Evolutionary conservation across 2,797 vertebrate genomes (phyloP), one percentile per base, ranked within the genome.

Genomic region (Acipenser oxyrinchus): DNA sequence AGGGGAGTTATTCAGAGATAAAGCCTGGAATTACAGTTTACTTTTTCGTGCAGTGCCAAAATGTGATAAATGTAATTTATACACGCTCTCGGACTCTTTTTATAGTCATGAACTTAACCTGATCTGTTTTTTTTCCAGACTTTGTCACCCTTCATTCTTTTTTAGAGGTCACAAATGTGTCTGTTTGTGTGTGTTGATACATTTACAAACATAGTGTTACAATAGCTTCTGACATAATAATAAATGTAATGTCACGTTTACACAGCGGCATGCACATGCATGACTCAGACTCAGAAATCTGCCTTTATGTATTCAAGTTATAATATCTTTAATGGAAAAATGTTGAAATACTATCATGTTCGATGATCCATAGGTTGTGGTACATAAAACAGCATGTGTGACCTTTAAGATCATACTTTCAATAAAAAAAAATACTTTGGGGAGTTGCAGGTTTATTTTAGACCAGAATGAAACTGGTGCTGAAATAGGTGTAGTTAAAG

Each of bases 1-100:
- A 76, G 81, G 80, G 74, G 79, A 82, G 84, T 86, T 80, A 78
- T 76, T 65, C 69, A 73, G 70, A 77, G 77, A 84, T 83, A 77
- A 78, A 80, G 75, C 78, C 76, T 71, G 77, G 81, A 79, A 82
- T 82, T 81, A 82, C 78, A 75, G 76, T 51, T 64, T 49, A 58
- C 61, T 48, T 48, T 69, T 13, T 15, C 48, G 50, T 55, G 52
- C 67, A 69, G 52, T 13, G 62, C n/a, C 12, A 49, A 61, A 61
- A 13, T 50, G 15, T 59, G 61, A 58, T 69, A 63, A 63, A 59
- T 60, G 55, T 59, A 58, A 57, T 59, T 64, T 59, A 64, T 64
- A 51, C 51, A 49, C 58, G 12, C 59, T 51, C 9, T 12, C 37
- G 11, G 60, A 37, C 15, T n/a, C 50, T 7, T 23, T 53, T 63